phyloP scores from a whole-genome alignment of 2,113 vertebrate genomes.

The Cervus canadensis region DNA sequence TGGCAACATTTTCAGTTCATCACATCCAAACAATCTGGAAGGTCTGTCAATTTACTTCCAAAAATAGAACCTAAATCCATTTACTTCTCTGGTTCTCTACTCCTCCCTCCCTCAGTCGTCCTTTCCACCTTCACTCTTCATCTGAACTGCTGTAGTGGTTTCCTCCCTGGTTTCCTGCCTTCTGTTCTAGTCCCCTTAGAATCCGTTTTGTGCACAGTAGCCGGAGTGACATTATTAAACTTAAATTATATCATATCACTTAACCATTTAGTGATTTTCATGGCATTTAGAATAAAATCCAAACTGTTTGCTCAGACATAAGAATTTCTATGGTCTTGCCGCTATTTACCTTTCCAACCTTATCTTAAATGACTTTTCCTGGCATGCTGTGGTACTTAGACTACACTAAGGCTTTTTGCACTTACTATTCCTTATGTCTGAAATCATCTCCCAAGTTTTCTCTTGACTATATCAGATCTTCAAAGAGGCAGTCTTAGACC shows the following conservation, averaged over 20 bases:
- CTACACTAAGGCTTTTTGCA: not conserved
- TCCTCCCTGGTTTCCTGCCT: not conserved
- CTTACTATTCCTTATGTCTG: not conserved
- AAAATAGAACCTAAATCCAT: not conserved
- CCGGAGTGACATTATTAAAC: not conserved
- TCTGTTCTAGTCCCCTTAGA: not conserved
- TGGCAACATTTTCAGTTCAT: not conserved
- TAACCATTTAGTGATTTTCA: constrained; percentile 7
- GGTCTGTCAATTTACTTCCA: not conserved
- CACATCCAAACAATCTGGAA: not conserved
- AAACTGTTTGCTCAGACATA: not conserved
- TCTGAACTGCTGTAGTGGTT: not conserved
- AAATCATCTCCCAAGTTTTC: not conserved
- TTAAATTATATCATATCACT: not conserved
- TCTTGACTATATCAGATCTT: not conserved
- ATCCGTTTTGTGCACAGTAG: not conserved
- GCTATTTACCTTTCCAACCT: not conserved
- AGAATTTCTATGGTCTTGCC: not conserved
- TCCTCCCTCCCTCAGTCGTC: not conserved
- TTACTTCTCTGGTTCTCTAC: not conserved
- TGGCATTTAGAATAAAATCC: constrained; percentile 15
- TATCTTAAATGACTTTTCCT: not conserved
- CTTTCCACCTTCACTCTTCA: not conserved
- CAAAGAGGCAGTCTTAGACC: not conserved
- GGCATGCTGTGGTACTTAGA: not conserved